Evolutionary conservation across 2,888 invertebrate genomes (phyloP), one percentile per base, ranked within the genome.

Genomic region (Chrysotoxum bicinctum): DNA sequence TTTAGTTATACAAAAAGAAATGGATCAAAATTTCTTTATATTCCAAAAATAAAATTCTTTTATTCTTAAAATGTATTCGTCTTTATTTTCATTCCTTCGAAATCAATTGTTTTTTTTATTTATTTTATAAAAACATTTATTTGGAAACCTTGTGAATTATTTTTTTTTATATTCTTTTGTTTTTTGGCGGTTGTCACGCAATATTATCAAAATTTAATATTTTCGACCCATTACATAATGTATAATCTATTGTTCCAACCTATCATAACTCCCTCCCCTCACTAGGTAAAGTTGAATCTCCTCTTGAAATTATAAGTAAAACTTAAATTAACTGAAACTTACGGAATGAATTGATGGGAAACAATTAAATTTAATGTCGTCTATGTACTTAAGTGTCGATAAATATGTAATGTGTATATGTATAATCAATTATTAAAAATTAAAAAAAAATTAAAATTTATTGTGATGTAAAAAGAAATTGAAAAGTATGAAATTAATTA

Each of bases 301-400:
- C 7, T 21, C 26, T 62, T 43, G 43, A 58, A 37, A 37, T 23
- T 14, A n/a, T 58, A n/a, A 60, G 14, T 43, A 35, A 26, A 48
- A 26, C 66, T 66, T 21, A 48, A 66, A 32, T 14, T 14, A 73
- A 69, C 19, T 32, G 21, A 74, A 74, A 56, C 74, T 54, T 72
- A 66, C 76, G 58, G 72, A 80, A 79, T 64, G 54, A 72, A 76
- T 76, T 80, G 68, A 85, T 81, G 85, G 85, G 85, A 81, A 81
- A 85, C 80, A 85, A 85, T 81, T 85, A 60, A 84, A 81, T 60
- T 76, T 77, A 81, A 62, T 81, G 69, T 81, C 76, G 85, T 77
- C 19, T 64, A 32, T 77, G 73, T 85, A 80, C 56, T 81, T 77
- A 66, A 66, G 66, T 77, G 50, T 84, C 70, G 66, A 79, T 83